These are phyloP conservation scores for Esox lucius DNA, from an alignment of 2,797 vertebrate species.

Conservation along the genomic window DNA sequence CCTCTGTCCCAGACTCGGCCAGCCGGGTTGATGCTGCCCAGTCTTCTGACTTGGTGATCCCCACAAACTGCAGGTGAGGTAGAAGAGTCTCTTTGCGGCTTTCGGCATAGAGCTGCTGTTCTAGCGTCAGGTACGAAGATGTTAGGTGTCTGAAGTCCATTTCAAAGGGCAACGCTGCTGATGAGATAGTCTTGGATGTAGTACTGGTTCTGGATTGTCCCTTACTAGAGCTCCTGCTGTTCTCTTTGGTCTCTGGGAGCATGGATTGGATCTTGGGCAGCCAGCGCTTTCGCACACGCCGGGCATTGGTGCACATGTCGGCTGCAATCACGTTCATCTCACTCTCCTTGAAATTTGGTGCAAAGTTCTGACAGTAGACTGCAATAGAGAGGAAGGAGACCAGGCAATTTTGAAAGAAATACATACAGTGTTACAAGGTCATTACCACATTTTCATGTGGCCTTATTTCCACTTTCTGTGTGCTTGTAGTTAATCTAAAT, in stretches of 20 bases:
- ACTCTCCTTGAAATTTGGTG: slow-evolving; percentile 95
- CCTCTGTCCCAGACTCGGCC: not conserved
- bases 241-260: slow-evolving; percentile 78
- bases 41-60: slow-evolving; percentile 33
- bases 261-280: slow-evolving; percentile 95
- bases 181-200: slow-evolving; percentile 16
- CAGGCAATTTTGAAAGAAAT: not conserved
- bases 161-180: slow-evolving; percentile 47
- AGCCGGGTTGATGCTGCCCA: slow-evolving; percentile 25
- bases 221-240: slow-evolving; percentile 33
- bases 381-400: slow-evolving; percentile 39
- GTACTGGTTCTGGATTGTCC: slow-evolving; percentile 25
- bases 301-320: slow-evolving; percentile 95
- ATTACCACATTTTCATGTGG: too few species aligned
- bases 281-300: slow-evolving; percentile 94
- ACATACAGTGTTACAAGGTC: not conserved
- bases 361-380: slow-evolving; percentile 97
- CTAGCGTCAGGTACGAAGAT: slow-evolving; percentile 61
- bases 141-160: slow-evolving; percentile 58
- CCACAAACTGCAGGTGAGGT: slow-evolving; percentile 61
- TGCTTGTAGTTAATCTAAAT: too few species aligned
- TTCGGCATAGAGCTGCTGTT: slow-evolving; percentile 41
- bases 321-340: slow-evolving; percentile 96
- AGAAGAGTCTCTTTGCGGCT: slow-evolving; percentile 32
- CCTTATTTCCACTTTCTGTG: too few species aligned